phyloP scores from a whole-genome alignment of 1,140 invertebrate species.

The Cydia splendana region DNA sequence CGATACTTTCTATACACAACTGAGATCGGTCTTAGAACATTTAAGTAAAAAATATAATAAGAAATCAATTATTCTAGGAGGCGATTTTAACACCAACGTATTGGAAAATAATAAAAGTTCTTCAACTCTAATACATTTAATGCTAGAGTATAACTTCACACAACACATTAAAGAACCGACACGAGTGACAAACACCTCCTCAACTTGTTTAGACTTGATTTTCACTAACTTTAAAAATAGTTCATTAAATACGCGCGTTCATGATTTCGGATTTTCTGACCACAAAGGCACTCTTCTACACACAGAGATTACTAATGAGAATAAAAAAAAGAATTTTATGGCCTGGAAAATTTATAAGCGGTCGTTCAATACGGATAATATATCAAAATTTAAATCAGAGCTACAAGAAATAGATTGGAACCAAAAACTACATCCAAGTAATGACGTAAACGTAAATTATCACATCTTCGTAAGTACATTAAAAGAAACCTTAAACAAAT shows the following conservation, averaged over 20 bases:
- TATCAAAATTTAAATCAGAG: slow-evolving; percentile 12
- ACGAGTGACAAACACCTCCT: too few species aligned
- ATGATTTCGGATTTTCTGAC: slow-evolving; percentile 18
- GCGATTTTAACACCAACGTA: too few species aligned
- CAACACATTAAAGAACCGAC: too few species aligned
- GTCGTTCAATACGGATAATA: neutral
- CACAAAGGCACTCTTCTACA: neutral
- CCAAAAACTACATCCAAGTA: neutral
- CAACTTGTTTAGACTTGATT: too few species aligned
- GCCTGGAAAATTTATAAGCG: neutral
- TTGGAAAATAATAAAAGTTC: too few species aligned
- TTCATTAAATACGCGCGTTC: neutral
- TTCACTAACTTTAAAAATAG: too few species aligned
- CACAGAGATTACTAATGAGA: neutral
- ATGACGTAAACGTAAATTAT: slow-evolving; percentile 25
- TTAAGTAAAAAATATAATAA: too few species aligned
- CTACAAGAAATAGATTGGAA: slow-evolving; percentile 13
- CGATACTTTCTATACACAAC: too few species aligned
- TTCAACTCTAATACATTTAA: too few species aligned
- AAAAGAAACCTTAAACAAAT: neutral
- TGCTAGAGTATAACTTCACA: too few species aligned
- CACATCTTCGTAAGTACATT: neutral
- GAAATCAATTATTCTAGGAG: too few species aligned
- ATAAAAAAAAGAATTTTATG: neutral
- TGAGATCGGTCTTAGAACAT: too few species aligned